Evolutionary conservation across 1,140 invertebrate species (phyloP).

Genomic region (Musca vetustissima): DNA sequence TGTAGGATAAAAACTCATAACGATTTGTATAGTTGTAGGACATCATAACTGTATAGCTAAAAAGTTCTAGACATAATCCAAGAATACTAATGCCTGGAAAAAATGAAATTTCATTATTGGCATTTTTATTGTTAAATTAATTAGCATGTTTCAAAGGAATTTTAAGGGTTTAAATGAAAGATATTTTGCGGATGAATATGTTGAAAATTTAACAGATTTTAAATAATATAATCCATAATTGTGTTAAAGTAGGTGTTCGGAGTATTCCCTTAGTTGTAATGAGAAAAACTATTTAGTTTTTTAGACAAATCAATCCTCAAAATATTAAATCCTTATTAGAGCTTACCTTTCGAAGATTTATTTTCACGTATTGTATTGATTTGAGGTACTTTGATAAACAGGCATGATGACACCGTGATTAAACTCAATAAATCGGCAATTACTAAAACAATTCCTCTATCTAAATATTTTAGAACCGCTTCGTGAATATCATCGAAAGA

Average conservation of each 20-base stretch:
- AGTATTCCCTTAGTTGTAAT: too few species aligned
- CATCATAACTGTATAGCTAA: constrained; percentile 70
- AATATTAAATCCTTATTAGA: too few species aligned
- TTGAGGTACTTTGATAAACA: constrained; percentile 69
- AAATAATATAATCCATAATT: too few species aligned
- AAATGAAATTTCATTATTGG: constrained; percentile 2
- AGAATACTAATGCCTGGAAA: constrained; percentile 43
- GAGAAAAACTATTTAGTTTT: too few species aligned
- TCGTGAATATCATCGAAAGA: constrained; percentile 14
- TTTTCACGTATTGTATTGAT: constrained; percentile 63
- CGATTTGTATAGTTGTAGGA: constrained; percentile 68
- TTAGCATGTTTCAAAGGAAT: not conserved
- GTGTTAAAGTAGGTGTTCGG: too few species aligned
- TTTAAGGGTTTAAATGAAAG: too few species aligned
- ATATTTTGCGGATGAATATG: too few species aligned
- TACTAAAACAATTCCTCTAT: constrained; percentile 45
- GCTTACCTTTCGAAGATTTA: constrained; percentile 61
- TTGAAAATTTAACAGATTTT: too few species aligned
- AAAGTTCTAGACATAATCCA: constrained; percentile 49
- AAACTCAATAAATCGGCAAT: constrained; percentile 64
- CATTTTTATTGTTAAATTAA: too few species aligned
- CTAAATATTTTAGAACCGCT: constrained; percentile 34
- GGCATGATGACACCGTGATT: constrained; percentile 65
- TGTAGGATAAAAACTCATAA: constrained; percentile 66
- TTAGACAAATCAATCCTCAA: too few species aligned